Evolutionary conservation across 2,888 invertebrate genomes (phyloP), one percentile per base, ranked within the genome.

Genomic region (Hydrotaea diabolus): DNA sequence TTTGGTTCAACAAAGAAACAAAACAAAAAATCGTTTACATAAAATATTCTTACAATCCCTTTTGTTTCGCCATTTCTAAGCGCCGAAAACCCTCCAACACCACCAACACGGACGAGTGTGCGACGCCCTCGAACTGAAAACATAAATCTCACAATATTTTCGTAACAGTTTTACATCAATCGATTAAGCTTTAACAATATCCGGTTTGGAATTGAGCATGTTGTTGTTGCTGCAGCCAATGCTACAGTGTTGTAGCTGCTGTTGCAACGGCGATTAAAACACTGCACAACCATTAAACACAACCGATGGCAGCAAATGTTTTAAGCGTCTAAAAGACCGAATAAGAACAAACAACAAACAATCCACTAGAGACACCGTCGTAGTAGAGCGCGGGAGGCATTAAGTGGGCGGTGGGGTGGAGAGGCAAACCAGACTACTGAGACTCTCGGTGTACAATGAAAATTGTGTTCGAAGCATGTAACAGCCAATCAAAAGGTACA

Each of bases 141-240:
- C 53, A 85, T 79, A 64, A 86, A 79, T 82, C 72, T 49, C 39
- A 57, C 31, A 81, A 75, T 81, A 66, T 82, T 80, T 80, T 73
- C 62, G 66, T 49, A 85, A 77, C 74, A 77, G 53, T 77, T 82
- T 77, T 46, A 77, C 77, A 74, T 39, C 69, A 90, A 91, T 90
- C 91, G 91, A 91, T 91, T 91, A 91, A 89, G 88, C 89, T 91
- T 89, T 89, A 91, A 90, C 89, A 89, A 90, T 89, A 89, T 89
- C 90, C 91, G 89, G 86, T 88, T 87, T 88, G 88, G 80, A 87
- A 86, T 64, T 73, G 69, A 69, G 69, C 26, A 11, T 23, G 26
- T 36, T 64, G 43, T 19, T 39, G 21, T 11, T 66, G 23, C n/a
- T n/a, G n/a, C n/a, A n/a, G n/a, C n/a, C n/a, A n/a, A n/a, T n/a